Evolutionary conservation across 2,888 invertebrate genomes (phyloP), one percentile per base, ranked within the genome.

Genomic region (Liposcelis brunnea): DNA sequence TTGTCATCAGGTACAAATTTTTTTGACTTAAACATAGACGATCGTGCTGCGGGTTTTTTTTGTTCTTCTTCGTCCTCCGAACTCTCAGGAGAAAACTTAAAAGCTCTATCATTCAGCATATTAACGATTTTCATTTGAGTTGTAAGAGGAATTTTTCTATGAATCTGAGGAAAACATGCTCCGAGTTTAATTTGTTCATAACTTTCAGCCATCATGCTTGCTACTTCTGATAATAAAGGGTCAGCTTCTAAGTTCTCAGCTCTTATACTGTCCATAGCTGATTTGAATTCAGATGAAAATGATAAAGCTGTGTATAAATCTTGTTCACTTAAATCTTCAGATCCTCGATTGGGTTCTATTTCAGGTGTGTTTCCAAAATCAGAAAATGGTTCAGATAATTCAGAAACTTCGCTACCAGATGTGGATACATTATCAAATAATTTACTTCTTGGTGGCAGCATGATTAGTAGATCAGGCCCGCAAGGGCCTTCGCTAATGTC

Each of bases 161-260:
- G 16, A n/a, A 6, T 11, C 11, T 40, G 40, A 14, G 40, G 16
- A 19, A 40, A 40, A 16, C 16, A 7, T 10, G 15, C 5, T 16
- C 6, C 21, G 5, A 6, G 6, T 18, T 21, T 6, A 18, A 40
- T 40, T n/a, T 40, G 40, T 18, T 40, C 40, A 11, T 8, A 19
- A 40, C 19, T 40, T 40, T 40, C 40, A 5, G 40, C 40, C 40
- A 40, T 14, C 40, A 40, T 40, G 40, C 19, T 40, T 6, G 15
- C 4, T 16, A 40, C 16, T 4, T 19, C 19, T 4, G 16, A 18
- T 40, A 14, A 7, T 3, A 10, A 5, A 10, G 15, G 16, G 10
- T 19, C 40, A 18, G 6, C 19, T 26, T 26, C 26, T 8, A 26
- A 26, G 8, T 26, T 26, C 8, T 26, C 26, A 8, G 26, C 26